These are phyloP conservation scores for Cephus sareptanus DNA, from an alignment of 2,888 invertebrate genomes.

Conservation along the genomic window DNA sequence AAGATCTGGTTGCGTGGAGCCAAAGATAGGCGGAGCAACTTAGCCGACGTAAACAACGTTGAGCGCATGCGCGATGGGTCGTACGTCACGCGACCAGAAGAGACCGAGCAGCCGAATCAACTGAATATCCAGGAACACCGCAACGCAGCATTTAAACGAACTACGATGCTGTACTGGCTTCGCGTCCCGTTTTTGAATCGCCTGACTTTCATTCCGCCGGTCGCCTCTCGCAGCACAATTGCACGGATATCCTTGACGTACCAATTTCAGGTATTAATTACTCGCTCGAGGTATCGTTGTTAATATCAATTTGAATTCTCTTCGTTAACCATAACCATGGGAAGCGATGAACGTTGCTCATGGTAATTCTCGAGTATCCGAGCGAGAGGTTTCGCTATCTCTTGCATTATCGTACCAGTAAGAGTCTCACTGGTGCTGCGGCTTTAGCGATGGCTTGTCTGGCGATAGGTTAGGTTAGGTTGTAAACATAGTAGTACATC, in stretches of 20 bases:
- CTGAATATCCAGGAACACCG: background rate
- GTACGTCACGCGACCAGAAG: background rate
- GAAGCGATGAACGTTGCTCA: background rate
- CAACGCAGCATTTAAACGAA: background rate
- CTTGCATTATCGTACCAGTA: background rate
- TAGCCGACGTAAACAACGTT: background rate
- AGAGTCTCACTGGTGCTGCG: background rate
- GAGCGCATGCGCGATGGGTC: background rate
- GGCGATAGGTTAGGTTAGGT: background rate
- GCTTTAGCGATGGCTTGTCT: background rate
- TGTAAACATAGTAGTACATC: background rate
- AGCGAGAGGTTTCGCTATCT: background rate
- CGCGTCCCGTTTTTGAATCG: background rate
- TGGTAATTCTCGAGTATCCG: background rate
- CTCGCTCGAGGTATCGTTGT: background rate
- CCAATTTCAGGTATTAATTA: background rate
- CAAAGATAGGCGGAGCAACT: slow-evolving; percentile 3
- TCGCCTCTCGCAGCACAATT: background rate
- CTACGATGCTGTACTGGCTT: background rate
- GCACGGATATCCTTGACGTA: background rate
- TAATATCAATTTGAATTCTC: background rate
- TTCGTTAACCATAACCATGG: background rate
- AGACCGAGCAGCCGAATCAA: background rate
- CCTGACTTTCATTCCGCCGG: background rate
- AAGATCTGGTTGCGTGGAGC: slow-evolving; percentile 8